Evolutionary conservation across 2,888 invertebrate species (phyloP).

Genomic region (Anthophora plumipes): DNA sequence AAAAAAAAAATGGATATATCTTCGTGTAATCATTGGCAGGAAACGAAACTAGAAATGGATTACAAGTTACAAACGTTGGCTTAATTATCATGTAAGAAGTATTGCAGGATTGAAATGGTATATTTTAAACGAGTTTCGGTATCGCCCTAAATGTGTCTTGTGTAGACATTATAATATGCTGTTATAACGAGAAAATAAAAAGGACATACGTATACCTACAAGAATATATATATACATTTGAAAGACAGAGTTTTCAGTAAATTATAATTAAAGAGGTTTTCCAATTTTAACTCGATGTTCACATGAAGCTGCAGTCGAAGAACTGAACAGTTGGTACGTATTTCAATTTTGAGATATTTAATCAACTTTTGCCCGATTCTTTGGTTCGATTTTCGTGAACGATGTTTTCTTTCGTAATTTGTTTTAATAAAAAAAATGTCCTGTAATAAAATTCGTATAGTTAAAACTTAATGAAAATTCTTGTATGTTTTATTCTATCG

Average conservation of each 20-base stretch:
- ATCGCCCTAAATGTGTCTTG: conserved; percentile 47
- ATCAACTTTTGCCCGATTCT: conserved; percentile 18
- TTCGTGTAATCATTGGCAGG: conserved; percentile 25
- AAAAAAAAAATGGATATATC: background rate
- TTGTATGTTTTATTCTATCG: too few species aligned
- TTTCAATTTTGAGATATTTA: conserved; percentile 5
- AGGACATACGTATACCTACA: conserved; percentile 25
- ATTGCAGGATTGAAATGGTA: conserved; percentile 24
- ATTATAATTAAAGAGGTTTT: conserved; percentile 36
- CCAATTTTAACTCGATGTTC: conserved; percentile 38
- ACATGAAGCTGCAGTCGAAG: conserved; percentile 1
- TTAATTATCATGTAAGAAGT: conserved; percentile 46
- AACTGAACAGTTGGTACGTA: conserved; percentile 18
- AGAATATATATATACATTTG: conserved; percentile 24
- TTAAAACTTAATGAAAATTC: background rate
- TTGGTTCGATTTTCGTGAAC: background rate
- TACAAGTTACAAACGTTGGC: conserved; percentile 36
- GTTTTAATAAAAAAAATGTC: background rate
- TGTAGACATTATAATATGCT: conserved; percentile 45
- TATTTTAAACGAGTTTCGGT: conserved; percentile 48
- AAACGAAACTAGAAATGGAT: conserved; percentile 20
- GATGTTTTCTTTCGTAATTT: background rate
- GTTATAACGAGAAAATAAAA: conserved; percentile 23
- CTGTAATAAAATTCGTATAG: background rate
- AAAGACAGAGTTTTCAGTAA: conserved; percentile 35